These are phyloP conservation scores for Diploptera punctata DNA, from an alignment of 2,888 invertebrate species.

Conservation along the genomic window DNA sequence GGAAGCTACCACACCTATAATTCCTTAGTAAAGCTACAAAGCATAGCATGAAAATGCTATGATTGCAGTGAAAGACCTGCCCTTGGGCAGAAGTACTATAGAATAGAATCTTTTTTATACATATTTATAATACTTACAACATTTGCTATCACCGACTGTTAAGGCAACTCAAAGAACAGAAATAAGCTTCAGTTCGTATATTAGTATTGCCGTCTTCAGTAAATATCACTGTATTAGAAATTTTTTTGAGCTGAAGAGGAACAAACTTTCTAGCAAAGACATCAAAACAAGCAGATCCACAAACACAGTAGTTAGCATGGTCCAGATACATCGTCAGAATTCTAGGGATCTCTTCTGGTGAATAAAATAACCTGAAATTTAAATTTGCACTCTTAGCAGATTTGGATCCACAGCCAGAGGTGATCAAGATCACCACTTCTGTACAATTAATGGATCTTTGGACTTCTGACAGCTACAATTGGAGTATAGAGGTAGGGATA, in stretches of 20 bases:
- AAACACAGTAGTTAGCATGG: conserved; percentile 66
- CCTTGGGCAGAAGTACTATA: too few species aligned
- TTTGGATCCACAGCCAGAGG: too few species aligned
- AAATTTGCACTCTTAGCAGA: too few species aligned
- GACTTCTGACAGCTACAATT: too few species aligned
- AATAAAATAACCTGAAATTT: conserved; percentile 59
- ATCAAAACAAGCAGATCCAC: conserved; percentile 60
- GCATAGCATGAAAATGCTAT: too few species aligned
- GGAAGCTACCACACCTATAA: too few species aligned
- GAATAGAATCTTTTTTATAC: too few species aligned
- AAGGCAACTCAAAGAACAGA: conserved; percentile 21
- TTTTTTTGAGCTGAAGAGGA: conserved; percentile 44
- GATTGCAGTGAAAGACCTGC: too few species aligned
- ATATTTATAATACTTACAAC: too few species aligned
- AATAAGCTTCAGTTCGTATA: conserved; percentile 14
- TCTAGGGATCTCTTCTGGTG: conserved; percentile 63
- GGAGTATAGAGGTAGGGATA: not conserved
- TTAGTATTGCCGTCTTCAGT: not conserved
- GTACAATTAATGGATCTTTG: not conserved
- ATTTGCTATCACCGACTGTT: not conserved
- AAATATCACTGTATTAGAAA: conserved; percentile 47
- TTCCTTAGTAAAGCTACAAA: too few species aligned
- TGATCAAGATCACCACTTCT: conserved; percentile 24
- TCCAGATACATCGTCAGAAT: conserved; percentile 67
- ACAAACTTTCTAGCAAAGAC: conserved; percentile 44